Base-by-base conservation (phyloP, 2,113 vertebrate genomes). In the Ammospiza caudacuta region DNA sequence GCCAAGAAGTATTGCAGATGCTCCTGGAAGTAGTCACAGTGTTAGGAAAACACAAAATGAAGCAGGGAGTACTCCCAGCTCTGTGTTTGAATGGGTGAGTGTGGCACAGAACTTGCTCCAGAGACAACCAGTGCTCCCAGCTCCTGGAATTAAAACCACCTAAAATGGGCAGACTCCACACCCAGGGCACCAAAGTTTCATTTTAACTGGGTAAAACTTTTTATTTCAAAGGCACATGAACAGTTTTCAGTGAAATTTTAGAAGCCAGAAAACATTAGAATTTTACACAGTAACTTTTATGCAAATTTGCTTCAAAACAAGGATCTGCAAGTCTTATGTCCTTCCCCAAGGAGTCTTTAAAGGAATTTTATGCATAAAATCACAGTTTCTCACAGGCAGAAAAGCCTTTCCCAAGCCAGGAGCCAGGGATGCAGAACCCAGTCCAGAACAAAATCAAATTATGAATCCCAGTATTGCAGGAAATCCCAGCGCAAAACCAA, bases 31-130 rank as follows among this genome's bases (percentile, higher is more conserved):
- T 4, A 6, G 12, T n/a, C 6, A 3, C 0, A 4, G 63, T 0
- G 41, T 37, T 12, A 12, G 47, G 33, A 44, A 86, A 83, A 57
- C 5, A 25, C 14, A 5, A 27, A 73, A 15, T 3, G 2, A n/a
- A 61, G 6, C 39, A 21, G 39, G 61, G 62, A 44, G 7, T 0
- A 0, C 1, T 11, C 47, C 17, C 8, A 0, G 11, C 4, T 15
- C 19, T 6, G 54, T 2, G 23, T 2, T 20, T 22, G 43, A 9
- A 12, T 2, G 78, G 21, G 46, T 0, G 23, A 55, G 35, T 0
- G 3, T 0, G 31, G 35, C 68, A 47, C 35, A 35, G 47, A 22
- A 6, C 16, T 27, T 23, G 0, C 6, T 8, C 9, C 58, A 51
- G 77, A 11, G 11, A 21, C 18, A 35, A 44, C 12, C 16, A 73